Evolutionary conservation across 1,140 invertebrate genomes (phyloP), one percentile per base, ranked within the genome.

Genomic region (Calliopsis andreniformis): DNA sequence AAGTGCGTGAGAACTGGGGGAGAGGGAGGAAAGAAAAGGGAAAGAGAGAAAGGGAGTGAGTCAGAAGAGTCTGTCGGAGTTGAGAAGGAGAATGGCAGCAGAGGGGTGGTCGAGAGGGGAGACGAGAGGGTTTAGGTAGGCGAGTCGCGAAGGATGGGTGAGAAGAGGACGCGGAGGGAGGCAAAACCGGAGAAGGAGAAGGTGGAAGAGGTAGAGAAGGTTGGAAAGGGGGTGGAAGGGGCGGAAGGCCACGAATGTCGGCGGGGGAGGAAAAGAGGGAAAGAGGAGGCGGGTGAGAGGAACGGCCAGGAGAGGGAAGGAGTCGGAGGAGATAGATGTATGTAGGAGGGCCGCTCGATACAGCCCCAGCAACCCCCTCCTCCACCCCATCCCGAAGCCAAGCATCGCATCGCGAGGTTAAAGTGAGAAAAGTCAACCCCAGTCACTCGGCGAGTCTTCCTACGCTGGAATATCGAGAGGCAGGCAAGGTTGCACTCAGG

Each of bases 321-420:
- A 90, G 89, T 89, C 86, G 86, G 90, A 90, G 89, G 89, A 91
- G 89, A 91, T 91, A 91, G 90, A 92, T 92, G 90, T 92, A 92
- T 92, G 89, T 92, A 90, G 90, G 90, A 92, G 90, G 91, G 90
- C 90, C 91, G 91, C 91, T 92, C 90, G 91, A 92, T 92, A 92
- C 91, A 92, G 91, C 91, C 87, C 91, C 91, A 92, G 91, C 91
- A 91, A 88, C 88, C 87, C 86, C 79, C 86, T 78, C 87, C 85
- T 87, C 89, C 86, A 85, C 80, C 80, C 66, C 73, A 79, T 82
- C 87, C 86, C 87, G 84, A 91, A 92, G 89, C 90, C 89, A 92
- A 91, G 89, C 91, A 91, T 91, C 91, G 90, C 89, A 91, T 91
- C 90, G 90, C 87, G 89, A 91, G 89, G 89, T 91, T 92, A 91